A percentile compares a stretch with the other conserved stretches of the same genome.
Evolutionary conservation across 2,113 vertebrate species (phyloP).

Genomic region (Sturnira hondurensis): DNA sequence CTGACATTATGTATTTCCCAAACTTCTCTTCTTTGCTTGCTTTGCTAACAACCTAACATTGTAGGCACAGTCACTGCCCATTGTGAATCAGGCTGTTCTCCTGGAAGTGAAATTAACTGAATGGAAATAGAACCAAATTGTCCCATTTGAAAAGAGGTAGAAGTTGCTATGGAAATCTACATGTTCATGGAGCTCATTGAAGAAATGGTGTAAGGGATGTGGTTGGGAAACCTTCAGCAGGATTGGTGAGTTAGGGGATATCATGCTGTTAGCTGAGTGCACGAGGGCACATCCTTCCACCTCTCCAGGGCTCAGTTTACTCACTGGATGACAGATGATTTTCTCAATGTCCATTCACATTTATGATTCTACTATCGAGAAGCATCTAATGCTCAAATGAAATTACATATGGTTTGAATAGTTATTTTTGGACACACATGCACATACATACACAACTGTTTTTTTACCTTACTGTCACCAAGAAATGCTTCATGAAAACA

Average conservation of each 20-base stretch:
- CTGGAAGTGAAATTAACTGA: neutral
- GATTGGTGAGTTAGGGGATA: neutral
- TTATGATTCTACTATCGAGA: neutral
- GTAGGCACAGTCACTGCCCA: neutral
- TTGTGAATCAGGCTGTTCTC: neutral
- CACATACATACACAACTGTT: neutral
- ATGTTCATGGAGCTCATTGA: neutral
- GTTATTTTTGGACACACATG: neutral
- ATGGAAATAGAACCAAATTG: neutral
- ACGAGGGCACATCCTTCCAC: accelerated
- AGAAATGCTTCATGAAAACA: neutral
- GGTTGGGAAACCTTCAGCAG: neutral
- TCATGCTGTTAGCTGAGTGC: neutral
- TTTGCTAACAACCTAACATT: neutral
- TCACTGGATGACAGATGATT: neutral
- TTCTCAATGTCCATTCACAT: neutral
- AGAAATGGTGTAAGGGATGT: neutral
- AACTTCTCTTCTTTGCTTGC: neutral
- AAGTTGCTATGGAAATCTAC: neutral
- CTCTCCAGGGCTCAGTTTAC: neutral
- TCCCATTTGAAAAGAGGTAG: neutral
- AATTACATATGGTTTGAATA: neutral
- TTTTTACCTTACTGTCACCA: neutral
- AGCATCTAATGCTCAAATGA: neutral
- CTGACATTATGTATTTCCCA: neutral